Base-by-base conservation (phyloP, 2,888 invertebrate genomes). In the Dioctria linearis region DNA sequence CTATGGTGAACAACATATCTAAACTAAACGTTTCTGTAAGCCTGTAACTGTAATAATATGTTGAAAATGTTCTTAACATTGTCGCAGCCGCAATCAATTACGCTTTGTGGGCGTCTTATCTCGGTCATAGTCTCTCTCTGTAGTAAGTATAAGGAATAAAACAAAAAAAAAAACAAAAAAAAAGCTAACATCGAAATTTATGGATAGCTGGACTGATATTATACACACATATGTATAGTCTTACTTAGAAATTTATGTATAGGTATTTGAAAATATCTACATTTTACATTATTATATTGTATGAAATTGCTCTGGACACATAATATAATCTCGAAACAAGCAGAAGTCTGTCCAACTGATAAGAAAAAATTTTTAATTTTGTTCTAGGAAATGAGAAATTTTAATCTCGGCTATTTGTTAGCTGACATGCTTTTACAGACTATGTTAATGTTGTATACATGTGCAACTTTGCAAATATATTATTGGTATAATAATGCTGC, bases 61-160 rank as follows among this genome's bases (percentile, higher is more conserved):
- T 73, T 40, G 42, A 63, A 63, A 61, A 61, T 67, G 71, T 79
- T 76, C 69, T 67, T 71, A 57, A 61, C 66, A 78, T 51, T 69
- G 79, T 59, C 79, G 76, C 63, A 75, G 79, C 78, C 49, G 75
- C 78, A 81, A 81, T 81, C 81, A 81, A 81, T 81, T 81, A 75
- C 69, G 40, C 65, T 67, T 76, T 78, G 81, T 81, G 81, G 81
- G 81, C 81, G 81, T 81, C 81, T 81, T 81, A 81, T 81, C 81
- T 75, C 65, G 5, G 43, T 46, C 13, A n/a, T 25, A 25, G 25
- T 25, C 25, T 25, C 25, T 25, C 25, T 25, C 25, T 25, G 25
- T 25, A 25, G 25, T 25, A 25, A 25, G 25, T 25, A 25, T 25
- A 25, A 25, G 25, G 25, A 25, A 25, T 25, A 25, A 0, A 25